Evolutionary conservation across 2,888 invertebrate genomes (phyloP).

Genomic region (Seira musarum): DNA sequence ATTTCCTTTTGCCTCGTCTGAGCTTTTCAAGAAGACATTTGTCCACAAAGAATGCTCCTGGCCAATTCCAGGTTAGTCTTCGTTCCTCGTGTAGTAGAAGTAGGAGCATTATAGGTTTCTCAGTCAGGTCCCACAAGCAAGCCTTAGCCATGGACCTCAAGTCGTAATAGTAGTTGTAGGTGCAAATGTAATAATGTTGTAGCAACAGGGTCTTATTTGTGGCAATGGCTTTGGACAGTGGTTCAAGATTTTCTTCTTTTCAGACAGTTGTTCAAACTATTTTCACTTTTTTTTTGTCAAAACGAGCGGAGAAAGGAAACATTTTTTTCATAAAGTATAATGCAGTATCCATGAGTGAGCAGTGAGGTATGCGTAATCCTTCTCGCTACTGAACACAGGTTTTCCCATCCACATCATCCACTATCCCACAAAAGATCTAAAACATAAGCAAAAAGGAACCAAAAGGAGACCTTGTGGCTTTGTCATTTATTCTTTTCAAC

Average conservation of each 20-base stretch:
- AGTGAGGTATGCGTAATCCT: conserved; percentile 46
- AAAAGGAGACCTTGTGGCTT: conserved; percentile 26
- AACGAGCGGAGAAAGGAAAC: neutral
- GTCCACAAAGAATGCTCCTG: conserved; percentile 47
- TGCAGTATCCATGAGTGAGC: conserved; percentile 27
- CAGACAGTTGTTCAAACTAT: neutral
- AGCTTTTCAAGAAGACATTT: conserved; percentile 49
- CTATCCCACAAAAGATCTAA: neutral
- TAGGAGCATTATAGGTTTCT: too few species aligned
- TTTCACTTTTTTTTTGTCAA: neutral
- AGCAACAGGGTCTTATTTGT: conserved; percentile 49
- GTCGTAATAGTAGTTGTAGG: neutral
- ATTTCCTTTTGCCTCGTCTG: neutral
- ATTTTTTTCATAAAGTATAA: conserved; percentile 10
- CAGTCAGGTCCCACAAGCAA: too few species aligned
- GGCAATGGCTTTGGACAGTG: conserved; percentile 34
- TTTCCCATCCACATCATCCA: neutral
- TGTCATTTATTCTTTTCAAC: conserved; percentile 21
- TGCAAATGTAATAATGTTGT: neutral
- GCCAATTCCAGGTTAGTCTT: neutral
- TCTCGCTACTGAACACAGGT: neutral
- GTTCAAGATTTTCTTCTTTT: conserved; percentile 31
- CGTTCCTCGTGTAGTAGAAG: too few species aligned
- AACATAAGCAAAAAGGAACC: conserved; percentile 20
- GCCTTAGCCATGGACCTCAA: too few species aligned